Percentiles rank a stretch among this genome's conserved stretches.
These are phyloP conservation scores for Leptopilina clavipes DNA, from an alignment of 1,140 invertebrate genomes.

Conservation along the genomic window DNA sequence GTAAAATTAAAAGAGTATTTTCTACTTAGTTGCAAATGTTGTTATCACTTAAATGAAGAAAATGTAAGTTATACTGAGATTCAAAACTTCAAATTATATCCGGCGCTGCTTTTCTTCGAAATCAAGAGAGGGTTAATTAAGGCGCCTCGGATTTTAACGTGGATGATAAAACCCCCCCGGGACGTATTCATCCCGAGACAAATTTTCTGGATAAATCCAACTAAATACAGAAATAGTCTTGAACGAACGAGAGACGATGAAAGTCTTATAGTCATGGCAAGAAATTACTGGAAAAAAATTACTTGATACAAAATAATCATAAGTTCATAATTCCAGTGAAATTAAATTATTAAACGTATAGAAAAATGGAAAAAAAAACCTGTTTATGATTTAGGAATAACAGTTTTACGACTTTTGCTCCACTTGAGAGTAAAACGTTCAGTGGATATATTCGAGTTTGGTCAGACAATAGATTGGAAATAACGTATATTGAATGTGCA, in stretches of 20 bases:
- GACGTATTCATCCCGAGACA: background rate
- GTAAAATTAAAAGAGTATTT: background rate
- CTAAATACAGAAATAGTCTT: slow-evolving; percentile 8
- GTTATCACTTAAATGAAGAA: background rate
- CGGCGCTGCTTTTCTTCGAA: background rate
- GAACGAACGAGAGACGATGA: background rate
- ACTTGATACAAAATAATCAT: background rate
- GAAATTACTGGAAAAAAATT: background rate
- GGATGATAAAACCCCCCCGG: slow-evolving; percentile 19
- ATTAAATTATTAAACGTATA: too few relatives aligned
- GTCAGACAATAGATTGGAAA: slow-evolving; percentile 23
- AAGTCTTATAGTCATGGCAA: background rate
- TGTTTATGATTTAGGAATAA: background rate
- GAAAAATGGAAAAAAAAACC: background rate
- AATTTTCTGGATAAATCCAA: slow-evolving; percentile 14
- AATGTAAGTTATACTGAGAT: background rate
- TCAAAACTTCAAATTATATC: background rate
- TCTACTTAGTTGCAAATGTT: background rate
- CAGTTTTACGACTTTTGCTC: background rate
- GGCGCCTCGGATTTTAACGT: slow-evolving; percentile 21
- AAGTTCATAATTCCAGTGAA: too few relatives aligned
- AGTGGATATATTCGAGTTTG: slow-evolving; percentile 27
- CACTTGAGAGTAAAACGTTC: background rate
- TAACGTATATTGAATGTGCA: slow-evolving; percentile 23
- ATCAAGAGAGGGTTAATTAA: slow-evolving; percentile 26